Evolutionary conservation across 1,140 invertebrate species (phyloP), one percentile per base, ranked within the genome.

Genomic region (Hycleus phaleratus): DNA sequence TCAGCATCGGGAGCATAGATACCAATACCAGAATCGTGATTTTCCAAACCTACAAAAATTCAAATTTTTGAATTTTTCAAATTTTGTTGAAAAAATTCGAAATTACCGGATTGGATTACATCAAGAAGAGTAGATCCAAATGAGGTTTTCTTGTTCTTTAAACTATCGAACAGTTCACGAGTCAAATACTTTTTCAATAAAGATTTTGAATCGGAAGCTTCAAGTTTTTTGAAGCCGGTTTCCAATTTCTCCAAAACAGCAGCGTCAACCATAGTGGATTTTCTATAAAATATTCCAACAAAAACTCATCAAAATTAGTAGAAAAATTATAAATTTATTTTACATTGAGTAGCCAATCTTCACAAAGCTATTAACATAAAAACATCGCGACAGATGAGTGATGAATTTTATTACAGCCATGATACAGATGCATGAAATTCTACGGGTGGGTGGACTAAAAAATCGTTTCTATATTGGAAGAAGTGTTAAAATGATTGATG

Each of bases 1-100:
- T 97, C 93, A 59, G 93, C 91, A 77, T 97, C 94, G 32, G 94
- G 93, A 50, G 94, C 94, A 68, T 97, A 97, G 77, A 97, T 92
- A 74, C 94, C 94, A 49, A 95, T 87, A 64, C 93, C 92, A 55
- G 91, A 91, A 74, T 93, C 90, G 64, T 82, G 83, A 74, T 94
- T 93, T 75, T 93, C 90, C 70, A 93, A 73, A 76, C 91, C 89
- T 87, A 69, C 42, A 63, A 64, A 51, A 71, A 67, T 43, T 48
- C 40, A 7, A 10, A 58, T 47, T 18, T 42, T 42, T 10, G 40
- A 10, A 7, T n/a, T 39, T 39, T 39, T 39, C 10, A 9, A 42
- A 11, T 42, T 8, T n/a, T 24, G 40, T 56, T 49, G 3, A 26
- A 56, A 8, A 6, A 42, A 56, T 69, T 18, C 18, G 7, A 32